Base-by-base conservation (phyloP, 2,797 vertebrate species). In the Tragelaphus eurycerus region DNA sequence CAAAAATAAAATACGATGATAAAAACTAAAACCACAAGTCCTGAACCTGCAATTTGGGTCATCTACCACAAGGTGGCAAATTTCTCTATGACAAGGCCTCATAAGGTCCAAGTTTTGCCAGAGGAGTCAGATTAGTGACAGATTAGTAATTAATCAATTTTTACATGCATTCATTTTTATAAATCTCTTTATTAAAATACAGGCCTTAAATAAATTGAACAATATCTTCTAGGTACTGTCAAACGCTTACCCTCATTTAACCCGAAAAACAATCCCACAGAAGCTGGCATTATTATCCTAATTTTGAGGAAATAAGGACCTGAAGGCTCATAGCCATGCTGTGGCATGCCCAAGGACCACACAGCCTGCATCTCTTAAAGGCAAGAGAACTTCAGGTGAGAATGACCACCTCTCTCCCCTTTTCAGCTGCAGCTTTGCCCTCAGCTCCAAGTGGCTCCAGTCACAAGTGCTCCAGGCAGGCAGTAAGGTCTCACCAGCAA, bases 11-110 rank as follows among this genome's bases (percentile, higher is more conserved):
- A 89, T 38, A 86, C 12, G 55, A 38, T 57, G 4, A 87, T 38
- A 74, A 84, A 55, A 55, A 25, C 21, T 76, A 50, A 78, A 67
- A 85, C 12, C 57, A 57, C 48, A 38, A 55, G 23, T 3, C 23
- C 93, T 85, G 17, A 87, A 19, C 93, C 90, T 96, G 94, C 88
- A 96, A 95, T 92, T 90, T 95, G 85, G 78, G 21, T 52, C 86
- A 59, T 19, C 1, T 55, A n/a, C 74, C 95, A 95, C 55, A 57
- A 92, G 67, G 86, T 55, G 86, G 91, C 67, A 94, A 50, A 90
- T 8, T 50, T 64, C 57, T 54, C 23, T 5, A 76, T 7, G 87
- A n/a, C 38, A 50, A 93, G 14, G 46, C 86, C 86, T 82, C 31
- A 31, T 19, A 78, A 81, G 14, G 15, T 55, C 34, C 34, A 79